A percentile compares a stretch with the other conserved stretches of the same genome.
Conservation (phyloP, 2,797 vertebrate genomes). For the Erethizon dorsatum region DNA sequence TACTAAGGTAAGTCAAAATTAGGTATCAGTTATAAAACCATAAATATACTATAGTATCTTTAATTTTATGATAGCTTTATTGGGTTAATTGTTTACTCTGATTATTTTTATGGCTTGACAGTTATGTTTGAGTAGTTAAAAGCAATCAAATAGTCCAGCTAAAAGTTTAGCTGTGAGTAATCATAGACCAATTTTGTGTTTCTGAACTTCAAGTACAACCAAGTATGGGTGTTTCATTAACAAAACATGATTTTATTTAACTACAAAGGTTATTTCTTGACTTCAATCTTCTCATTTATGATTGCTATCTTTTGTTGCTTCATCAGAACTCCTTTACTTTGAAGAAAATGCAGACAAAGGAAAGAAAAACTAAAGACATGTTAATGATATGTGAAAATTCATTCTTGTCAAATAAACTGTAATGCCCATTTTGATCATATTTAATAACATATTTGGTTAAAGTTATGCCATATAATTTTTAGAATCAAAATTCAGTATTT, state of each 20-base stretch:
- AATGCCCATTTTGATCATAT: neutral
- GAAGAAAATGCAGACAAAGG: neutral
- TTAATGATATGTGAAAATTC: slow-evolving; percentile 37
- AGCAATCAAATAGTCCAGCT: neutral
- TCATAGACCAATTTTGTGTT: slow-evolving; percentile 35
- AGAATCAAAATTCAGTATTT: slow-evolving; percentile 53
- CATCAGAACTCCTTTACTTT: slow-evolving; percentile 30
- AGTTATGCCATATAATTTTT: neutral
- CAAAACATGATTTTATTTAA: slow-evolving; percentile 33
- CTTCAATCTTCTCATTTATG: slow-evolving; percentile 19
- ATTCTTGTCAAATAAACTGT: slow-evolving; percentile 23
- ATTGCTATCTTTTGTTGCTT: slow-evolving; percentile 10
- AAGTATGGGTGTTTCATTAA: slow-evolving; percentile 18
- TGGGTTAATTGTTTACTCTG: slow-evolving; percentile 42
- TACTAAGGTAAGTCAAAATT: slow-evolving; percentile 43
- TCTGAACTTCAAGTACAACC: slow-evolving; percentile 26
- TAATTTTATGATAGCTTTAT: slow-evolving; percentile 46
- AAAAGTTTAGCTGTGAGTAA: slow-evolving; percentile 27
- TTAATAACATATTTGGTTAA: slow-evolving; percentile 45
- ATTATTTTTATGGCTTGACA: slow-evolving; percentile 54
- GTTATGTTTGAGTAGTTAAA: slow-evolving; percentile 50
- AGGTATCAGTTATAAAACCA: slow-evolving; percentile 40
- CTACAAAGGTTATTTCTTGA: slow-evolving; percentile 42
- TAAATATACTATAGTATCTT: slow-evolving; percentile 52
- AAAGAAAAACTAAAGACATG: neutral